Evolutionary conservation across 2,797 vertebrate genomes (phyloP).

Genomic region (Siniperca scherzeri): DNA sequence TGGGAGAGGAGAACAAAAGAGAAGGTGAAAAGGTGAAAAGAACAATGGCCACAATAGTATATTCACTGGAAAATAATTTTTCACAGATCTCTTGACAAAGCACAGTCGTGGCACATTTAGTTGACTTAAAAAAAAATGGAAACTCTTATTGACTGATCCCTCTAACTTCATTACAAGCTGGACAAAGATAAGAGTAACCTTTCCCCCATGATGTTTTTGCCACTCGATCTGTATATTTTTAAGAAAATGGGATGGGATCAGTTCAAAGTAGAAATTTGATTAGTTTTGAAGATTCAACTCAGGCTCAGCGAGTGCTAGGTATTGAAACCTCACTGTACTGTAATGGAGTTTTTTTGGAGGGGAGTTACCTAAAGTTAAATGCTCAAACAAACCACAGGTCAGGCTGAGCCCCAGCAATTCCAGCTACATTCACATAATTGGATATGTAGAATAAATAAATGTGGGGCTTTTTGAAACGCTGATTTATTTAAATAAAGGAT

Average conservation of each 20-base stretch:
- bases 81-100: slow-evolving; percentile 33
- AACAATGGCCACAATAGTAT: slow-evolving; percentile 21
- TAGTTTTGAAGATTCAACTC: slow-evolving; percentile 49
- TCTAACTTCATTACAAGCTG: slow-evolving; percentile 52
- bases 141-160: slow-evolving; percentile 39
- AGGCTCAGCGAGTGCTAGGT: slow-evolving; percentile 22
- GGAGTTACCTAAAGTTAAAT: slow-evolving; percentile 26
- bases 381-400: slow-evolving; percentile 45
- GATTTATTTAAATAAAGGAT: slow-evolving; percentile 34
- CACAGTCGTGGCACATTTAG: slow-evolving; percentile 32
- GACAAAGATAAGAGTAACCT: slow-evolving; percentile 38
- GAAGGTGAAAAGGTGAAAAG: slow-evolving; percentile 12
- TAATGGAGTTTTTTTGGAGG: slow-evolving; percentile 29
- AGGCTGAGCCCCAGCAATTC: slow-evolving; percentile 18
- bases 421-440: slow-evolving; percentile 47
- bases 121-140: slow-evolving; percentile 20
- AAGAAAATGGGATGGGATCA: slow-evolving; percentile 38
- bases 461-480: slow-evolving; percentile 38
- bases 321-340: slow-evolving; percentile 35
- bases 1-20: background rate
- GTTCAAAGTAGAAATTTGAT: slow-evolving; percentile 55
- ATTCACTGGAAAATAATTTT: slow-evolving; percentile 18
- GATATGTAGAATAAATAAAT: slow-evolving; percentile 55
- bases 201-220: slow-evolving; percentile 30
- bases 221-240: slow-evolving; percentile 54